Conservation (phyloP, 2,113 vertebrate genomes). For the Calidris pygmaea region DNA sequence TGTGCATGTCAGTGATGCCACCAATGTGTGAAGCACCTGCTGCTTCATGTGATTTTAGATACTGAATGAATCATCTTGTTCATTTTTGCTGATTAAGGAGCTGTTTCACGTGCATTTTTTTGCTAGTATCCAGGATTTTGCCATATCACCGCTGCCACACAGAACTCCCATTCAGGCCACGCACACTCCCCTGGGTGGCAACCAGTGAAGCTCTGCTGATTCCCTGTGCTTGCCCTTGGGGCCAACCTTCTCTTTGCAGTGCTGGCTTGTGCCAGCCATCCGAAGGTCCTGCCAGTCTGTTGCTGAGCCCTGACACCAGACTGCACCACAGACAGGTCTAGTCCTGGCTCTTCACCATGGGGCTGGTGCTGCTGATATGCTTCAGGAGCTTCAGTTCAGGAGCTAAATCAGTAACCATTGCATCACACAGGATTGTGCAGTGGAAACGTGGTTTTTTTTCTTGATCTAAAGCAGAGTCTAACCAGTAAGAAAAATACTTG, state of each 20-base stretch:
- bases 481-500: neutral
- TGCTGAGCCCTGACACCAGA: neutral
- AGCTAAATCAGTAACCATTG: neutral
- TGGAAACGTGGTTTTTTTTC: neutral
- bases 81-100: neutral
- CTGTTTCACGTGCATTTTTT: neutral
- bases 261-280: neutral
- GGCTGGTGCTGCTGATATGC: neutral
- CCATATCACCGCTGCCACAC: rapidly evolving
- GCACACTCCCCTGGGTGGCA: neutral
- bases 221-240: neutral
- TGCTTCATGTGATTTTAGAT: neutral
- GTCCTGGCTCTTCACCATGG: neutral
- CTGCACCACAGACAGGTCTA: rapidly evolving
- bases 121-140: neutral
- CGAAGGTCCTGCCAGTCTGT: neutral
- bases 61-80: neutral
- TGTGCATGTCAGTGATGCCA: neutral
- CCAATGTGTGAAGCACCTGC: neutral
- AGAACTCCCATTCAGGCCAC: neutral
- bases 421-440: neutral
- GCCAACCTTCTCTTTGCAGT: neutral
- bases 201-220: neutral
- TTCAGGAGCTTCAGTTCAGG: neutral
- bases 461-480: neutral